Base-by-base conservation (phyloP, 2,797 vertebrate species). In the Columba guinea region DNA sequence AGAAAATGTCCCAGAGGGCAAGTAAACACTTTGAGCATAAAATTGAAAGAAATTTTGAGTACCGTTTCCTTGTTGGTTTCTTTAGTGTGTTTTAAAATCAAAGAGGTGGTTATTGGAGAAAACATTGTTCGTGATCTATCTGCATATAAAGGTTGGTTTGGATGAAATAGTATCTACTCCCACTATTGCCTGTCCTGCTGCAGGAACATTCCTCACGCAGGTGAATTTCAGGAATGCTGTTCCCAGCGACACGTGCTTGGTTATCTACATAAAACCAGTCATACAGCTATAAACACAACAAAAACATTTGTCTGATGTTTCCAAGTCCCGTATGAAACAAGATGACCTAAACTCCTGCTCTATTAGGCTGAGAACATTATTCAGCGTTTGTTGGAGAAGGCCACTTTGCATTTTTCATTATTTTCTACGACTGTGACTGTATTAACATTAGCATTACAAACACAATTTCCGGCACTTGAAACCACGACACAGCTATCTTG, bases 1-100 rank as follows among this genome's bases (percentile, higher is more conserved):
- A 95, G 77, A 96, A 97, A 95, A 92, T 74, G 75, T 85, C 81
- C 78, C 70, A 93, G 81, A 96, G 78, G 81, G 49, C 70, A 96
- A 95, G 89, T 82, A 94, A 96, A 94, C 44, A 91, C 46, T 97
- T 96, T 30, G n/a, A 96, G 44, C 71, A 90, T 90, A 90, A 97
- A 95, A 88, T 19, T 24, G 39, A 92, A 91, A 95, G 52, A 95
- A 96, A 85, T 70, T 63, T 55, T 87, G 48, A 88, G 89, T 94
- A 90, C 77, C 4, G 16, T 78, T 95, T 95, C 37, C 35, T 69
- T 76, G 56, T 89, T 95, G 49, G 7, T 89, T 97, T 84, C 53
- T 90, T 94, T 63, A 79, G 44, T 3, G 1, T 68, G 34, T 64
- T 93, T 93, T 93, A 69, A 88, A 91, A 74, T 11, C 27, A 35